Conservation (phyloP, 2,113 vertebrate species). For the Leptocoma aspasia region DNA sequence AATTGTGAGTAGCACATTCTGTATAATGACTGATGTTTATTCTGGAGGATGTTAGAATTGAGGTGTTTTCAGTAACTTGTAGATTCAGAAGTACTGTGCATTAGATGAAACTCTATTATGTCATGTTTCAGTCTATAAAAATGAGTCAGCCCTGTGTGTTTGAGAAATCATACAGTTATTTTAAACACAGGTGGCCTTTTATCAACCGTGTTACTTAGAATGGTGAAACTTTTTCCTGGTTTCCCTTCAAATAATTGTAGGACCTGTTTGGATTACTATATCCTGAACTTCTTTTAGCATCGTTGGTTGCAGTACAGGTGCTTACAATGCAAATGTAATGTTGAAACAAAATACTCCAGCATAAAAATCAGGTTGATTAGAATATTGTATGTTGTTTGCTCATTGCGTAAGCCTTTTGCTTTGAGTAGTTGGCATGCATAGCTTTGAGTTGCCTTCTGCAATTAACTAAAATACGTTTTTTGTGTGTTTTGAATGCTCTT, state of each 20-base stretch:
- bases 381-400: not conserved
- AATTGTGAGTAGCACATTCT: accelerated
- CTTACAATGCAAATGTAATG: not conserved
- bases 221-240: not conserved
- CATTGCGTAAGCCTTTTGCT: not conserved
- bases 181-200: not conserved
- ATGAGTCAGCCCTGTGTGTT: not conserved
- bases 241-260: not conserved
- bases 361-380: not conserved
- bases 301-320: not conserved
- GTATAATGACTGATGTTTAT: not conserved
- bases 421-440: not conserved
- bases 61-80: not conserved
- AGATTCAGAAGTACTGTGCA: not conserved
- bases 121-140: not conserved
- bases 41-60: not conserved
- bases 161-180: not conserved
- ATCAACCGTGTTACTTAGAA: not conserved
- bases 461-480: not conserved
- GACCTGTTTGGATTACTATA: not conserved
- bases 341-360: not conserved
- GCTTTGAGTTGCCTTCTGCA: not conserved
- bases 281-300: not conserved
- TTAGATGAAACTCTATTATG: not conserved
- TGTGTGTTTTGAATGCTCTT: constrained; percentile 28